These are phyloP conservation scores for Tetramorium parvispinum DNA, from an alignment of 1,140 invertebrate genomes.

Conservation along the genomic window DNA sequence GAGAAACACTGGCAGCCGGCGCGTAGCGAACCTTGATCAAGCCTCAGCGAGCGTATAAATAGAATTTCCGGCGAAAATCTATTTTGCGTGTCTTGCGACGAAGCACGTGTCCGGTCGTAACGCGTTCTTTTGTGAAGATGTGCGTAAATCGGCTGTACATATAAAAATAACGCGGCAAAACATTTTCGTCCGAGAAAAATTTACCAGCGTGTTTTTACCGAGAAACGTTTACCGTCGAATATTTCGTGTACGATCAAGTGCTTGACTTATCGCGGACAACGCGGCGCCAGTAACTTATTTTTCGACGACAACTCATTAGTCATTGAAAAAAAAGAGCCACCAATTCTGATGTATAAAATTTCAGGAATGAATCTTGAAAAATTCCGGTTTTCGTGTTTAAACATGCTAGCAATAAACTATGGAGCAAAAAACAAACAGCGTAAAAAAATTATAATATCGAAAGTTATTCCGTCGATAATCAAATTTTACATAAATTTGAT, in stretches of 20 bases:
- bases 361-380: constrained; percentile 9
- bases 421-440: not conserved
- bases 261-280: constrained; percentile 35
- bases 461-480: not conserved
- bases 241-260: not conserved
- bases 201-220: not conserved
- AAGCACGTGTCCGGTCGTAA: constrained; percentile 39
- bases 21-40: constrained; percentile 26
- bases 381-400: not conserved
- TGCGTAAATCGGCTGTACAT: not conserved
- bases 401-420: not conserved
- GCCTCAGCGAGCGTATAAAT: constrained; percentile 53
- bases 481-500: not conserved
- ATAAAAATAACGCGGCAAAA: constrained; percentile 54
- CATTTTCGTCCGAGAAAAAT: constrained; percentile 26
- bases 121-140: constrained; percentile 1
- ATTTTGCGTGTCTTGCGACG: constrained; percentile 59
- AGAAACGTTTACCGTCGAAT: constrained; percentile 22
- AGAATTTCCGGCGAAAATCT: constrained; percentile 59
- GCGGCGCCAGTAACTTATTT: not conserved
- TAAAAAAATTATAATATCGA: not conserved
- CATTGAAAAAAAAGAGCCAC: not conserved
- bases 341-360: not conserved
- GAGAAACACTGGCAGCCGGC: constrained; percentile 1
- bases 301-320: constrained; percentile 3